These are phyloP conservation scores for Oligia fasciuncula DNA, from an alignment of 2,888 invertebrate genomes.

Conservation along the genomic window DNA sequence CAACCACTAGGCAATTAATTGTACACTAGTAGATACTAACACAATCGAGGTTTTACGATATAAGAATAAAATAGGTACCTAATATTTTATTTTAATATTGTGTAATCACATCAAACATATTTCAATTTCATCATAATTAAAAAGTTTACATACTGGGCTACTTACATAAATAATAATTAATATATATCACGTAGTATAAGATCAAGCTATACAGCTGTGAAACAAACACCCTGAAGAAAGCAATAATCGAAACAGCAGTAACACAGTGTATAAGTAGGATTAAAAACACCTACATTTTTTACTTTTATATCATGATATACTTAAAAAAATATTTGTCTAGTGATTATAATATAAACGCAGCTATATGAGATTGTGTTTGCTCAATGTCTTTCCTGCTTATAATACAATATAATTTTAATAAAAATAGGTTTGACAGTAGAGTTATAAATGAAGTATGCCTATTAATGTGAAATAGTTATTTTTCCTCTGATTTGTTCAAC, in stretches of 20 bases:
- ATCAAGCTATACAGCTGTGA: slow-evolving; percentile 36
- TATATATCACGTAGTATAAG: slow-evolving; percentile 50
- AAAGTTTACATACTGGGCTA: slow-evolving; percentile 27
- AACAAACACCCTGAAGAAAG: slow-evolving; percentile 24
- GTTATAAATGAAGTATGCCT: slow-evolving; percentile 6
- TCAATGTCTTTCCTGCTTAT: slow-evolving; percentile 54
- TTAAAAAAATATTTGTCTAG: slow-evolving; percentile 48
- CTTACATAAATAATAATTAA: slow-evolving; percentile 10
- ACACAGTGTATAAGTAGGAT: slow-evolving; percentile 33
- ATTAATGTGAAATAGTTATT: not conserved
- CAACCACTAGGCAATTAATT: slow-evolving; percentile 35
- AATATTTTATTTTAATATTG: slow-evolving; percentile 24
- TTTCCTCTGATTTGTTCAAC: slow-evolving; percentile 10
- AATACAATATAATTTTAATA: slow-evolving; percentile 24
- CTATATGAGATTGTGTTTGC: slow-evolving; percentile 57
- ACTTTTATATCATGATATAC: slow-evolving; percentile 59
- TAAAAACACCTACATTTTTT: slow-evolving; percentile 56
- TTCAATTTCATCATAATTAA: slow-evolving; percentile 29
- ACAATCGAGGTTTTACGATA: slow-evolving; percentile 16
- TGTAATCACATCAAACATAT: slow-evolving; percentile 24
- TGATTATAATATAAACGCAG: slow-evolving; percentile 54
- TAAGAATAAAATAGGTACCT: slow-evolving; percentile 31
- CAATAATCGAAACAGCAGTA: slow-evolving; percentile 30
- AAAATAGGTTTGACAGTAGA: slow-evolving; percentile 22
- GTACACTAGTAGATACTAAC: slow-evolving; percentile 18